Evolutionary conservation across 1,140 invertebrate genomes (phyloP).

Genomic region (Rhynchophorus ferrugineus): DNA sequence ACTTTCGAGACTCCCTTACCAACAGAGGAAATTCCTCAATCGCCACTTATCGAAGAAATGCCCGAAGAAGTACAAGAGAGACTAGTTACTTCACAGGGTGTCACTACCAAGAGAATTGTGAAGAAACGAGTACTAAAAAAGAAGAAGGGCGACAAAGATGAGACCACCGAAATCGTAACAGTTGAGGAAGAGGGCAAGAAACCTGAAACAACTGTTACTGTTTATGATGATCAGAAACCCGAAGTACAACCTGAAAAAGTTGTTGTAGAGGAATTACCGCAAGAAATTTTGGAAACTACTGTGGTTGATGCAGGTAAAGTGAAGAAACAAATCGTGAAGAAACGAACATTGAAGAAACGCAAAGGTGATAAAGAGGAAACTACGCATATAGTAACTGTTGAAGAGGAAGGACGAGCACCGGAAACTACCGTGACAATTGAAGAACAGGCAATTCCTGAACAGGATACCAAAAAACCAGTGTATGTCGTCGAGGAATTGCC

Average conservation of each 20-base stretch:
- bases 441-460: constrained; percentile 26
- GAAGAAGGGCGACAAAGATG: constrained; percentile 25
- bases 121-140: constrained; percentile 36
- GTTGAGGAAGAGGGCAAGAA: constrained; percentile 34
- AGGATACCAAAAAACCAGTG: no score
- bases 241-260: constrained; percentile 26
- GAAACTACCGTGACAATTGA: constrained; percentile 23
- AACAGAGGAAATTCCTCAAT: neutral
- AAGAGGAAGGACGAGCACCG: constrained; percentile 29
- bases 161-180: constrained; percentile 33
- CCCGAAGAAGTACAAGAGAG: constrained; percentile 39
- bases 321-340: constrained; percentile 27
- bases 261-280: constrained; percentile 23
- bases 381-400: constrained; percentile 29
- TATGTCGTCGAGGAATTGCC: constrained; percentile 31
- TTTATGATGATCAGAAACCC: constrained; percentile 23
- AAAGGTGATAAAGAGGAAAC: constrained; percentile 27
- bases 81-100: constrained; percentile 13
- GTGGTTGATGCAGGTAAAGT: constrained; percentile 29
- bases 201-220: neutral
- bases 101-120: constrained; percentile 25
- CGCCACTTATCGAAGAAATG: constrained; percentile 24
- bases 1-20: constrained; percentile 23
- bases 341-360: constrained; percentile 26
- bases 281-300: constrained; percentile 23